Percentiles rank a stretch among this genome's conserved stretches.
phyloP scores from a whole-genome alignment of 2,888 invertebrate genomes.

The Sycophila texana region DNA sequence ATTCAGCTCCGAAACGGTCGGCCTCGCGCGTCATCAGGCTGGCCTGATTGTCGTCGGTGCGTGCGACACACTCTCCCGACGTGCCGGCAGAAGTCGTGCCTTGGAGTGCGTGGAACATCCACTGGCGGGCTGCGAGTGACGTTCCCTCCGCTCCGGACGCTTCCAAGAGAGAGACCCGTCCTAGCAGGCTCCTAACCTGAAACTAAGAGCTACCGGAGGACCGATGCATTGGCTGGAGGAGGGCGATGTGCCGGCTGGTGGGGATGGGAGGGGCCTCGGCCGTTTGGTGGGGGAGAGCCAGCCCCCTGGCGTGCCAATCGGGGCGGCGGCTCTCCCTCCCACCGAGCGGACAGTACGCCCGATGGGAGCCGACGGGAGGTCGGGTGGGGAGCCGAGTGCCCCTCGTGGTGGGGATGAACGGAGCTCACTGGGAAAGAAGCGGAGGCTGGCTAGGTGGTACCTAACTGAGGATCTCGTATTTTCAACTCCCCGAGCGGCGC shows the following conservation, averaged over 20 bases:
- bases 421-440: conserved; percentile 66
- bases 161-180: conserved; percentile 73
- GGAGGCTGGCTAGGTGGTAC: conserved; percentile 75
- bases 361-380: conserved; percentile 58
- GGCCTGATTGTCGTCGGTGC: no score
- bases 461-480: conserved; percentile 73
- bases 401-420: conserved; percentile 36
- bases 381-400: conserved; percentile 32
- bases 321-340: conserved; percentile 67
- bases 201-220: conserved; percentile 75
- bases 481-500: conserved; percentile 71
- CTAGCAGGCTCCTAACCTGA: conserved; percentile 76
- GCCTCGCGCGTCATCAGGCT: no score
- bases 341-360: conserved; percentile 64
- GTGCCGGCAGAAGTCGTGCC: neutral
- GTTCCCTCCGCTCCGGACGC: conserved; percentile 57
- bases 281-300: conserved; percentile 66
- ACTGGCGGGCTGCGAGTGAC: conserved; percentile 40
- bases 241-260: conserved; percentile 65
- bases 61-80: no score
- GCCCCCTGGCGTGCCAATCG: conserved; percentile 58
- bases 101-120: conserved; percentile 35
- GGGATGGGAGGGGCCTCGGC: conserved; percentile 57
- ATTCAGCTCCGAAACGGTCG: no score
- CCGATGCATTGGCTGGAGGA: conserved; percentile 74